A percentile compares a stretch with the other conserved stretches of the same genome.
Conservation (phyloP, 2,113 vertebrate species). For the Melospiza melodia region DNA sequence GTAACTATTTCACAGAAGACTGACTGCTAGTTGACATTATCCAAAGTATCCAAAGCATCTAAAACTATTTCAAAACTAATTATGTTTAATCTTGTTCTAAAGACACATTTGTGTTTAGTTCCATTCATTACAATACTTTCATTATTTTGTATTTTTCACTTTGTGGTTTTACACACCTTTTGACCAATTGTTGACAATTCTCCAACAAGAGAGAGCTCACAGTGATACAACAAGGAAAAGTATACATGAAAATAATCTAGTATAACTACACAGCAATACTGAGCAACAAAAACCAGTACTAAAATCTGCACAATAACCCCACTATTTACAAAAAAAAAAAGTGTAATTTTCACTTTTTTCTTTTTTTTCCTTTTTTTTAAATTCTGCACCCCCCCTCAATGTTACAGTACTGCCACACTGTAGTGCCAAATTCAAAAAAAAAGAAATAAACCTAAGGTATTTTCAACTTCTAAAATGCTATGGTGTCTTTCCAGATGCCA, state of each 20-base stretch:
- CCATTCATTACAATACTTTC: background rate
- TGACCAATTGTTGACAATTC: background rate
- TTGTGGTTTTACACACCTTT: background rate
- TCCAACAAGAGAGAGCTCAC: background rate
- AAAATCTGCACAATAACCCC: background rate
- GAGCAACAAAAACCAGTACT: background rate
- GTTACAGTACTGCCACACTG: background rate
- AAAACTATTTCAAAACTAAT: background rate
- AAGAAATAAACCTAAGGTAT: background rate
- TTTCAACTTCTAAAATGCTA: background rate
- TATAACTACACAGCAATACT: background rate
- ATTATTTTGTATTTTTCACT: background rate
- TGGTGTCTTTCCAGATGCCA: background rate
- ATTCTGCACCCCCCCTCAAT: background rate
- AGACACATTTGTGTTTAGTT: background rate
- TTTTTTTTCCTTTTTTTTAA: background rate
- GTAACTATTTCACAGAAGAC: background rate
- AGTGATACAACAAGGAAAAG: background rate
- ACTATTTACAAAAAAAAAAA: background rate
- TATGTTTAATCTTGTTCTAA: background rate
- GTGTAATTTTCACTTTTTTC: background rate
- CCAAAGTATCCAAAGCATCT: background rate
- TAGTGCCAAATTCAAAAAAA: background rate
- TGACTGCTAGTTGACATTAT: background rate
- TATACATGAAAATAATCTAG: background rate